Base-by-base conservation (phyloP, 64 coral and sea anemone genomes). In the Pachyseris speciosa region DNA sequence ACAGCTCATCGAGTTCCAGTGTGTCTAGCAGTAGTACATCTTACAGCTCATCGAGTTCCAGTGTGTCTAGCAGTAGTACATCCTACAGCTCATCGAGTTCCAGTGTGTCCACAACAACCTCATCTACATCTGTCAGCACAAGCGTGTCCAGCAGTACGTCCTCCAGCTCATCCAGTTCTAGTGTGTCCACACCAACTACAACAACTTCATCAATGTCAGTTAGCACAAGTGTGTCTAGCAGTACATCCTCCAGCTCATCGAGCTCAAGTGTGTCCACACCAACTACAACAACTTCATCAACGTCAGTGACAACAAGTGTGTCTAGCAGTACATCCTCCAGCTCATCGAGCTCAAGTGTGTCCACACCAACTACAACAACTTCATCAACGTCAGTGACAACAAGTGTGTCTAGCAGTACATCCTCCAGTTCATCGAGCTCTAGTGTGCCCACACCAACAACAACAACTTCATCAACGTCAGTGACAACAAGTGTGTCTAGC, bases 371-470 rank as follows among this genome's bases (percentile, higher is more conserved):
- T 8, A 67, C 38, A 29, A 41, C 60, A 26, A 60, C 13, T 37
- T 44, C 37, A 27, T 68, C 83, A 24, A 72, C 69, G 20, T 42
- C 37, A 6, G 17, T 9, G 20, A 72, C 17, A 36, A 72, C 69
- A 6, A 72, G 69, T 72, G 37, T 29, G 31, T 80, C 47, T 55
- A 55, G 44, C 44, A 47, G 31, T 9, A 16, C 81, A 67, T 64
- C 59, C 1, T 84, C 65, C 17, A 84, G 52, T 11, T 67, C 83
- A 38, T 37, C 83, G 38, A 48, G 52, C 28, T 64, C 59, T 22
- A 68, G 83, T 67, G 49, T 37, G 22, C 19, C 24, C 9, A 67
- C 38, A 25, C 83, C 83, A 45, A 67, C 83, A 24, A 72, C 69
- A 20, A 72, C 69, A 7, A 19, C 43, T 72, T 72, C 22, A 5